Conservation (phyloP, 2,888 invertebrate species). For the Eristalis pertinax region DNA sequence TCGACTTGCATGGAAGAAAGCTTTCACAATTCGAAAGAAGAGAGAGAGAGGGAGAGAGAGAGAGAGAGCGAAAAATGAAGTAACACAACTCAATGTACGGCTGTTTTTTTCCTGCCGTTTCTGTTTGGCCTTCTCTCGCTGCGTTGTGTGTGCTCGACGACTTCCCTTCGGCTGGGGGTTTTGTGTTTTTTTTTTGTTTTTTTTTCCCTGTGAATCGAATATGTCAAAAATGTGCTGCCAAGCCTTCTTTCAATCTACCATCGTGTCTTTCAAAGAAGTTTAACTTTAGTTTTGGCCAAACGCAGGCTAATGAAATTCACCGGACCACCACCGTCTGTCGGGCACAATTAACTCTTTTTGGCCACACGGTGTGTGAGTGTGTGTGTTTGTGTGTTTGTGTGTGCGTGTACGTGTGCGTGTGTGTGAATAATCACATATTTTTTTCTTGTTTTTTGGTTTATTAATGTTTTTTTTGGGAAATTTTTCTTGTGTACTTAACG, state of each 20-base stretch:
- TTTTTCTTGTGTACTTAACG: neutral
- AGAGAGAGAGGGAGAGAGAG: too few species aligned
- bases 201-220: conserved; percentile 23
- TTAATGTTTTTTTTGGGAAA: neutral
- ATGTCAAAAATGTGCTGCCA: conserved; percentile 53
- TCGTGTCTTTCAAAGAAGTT: conserved; percentile 11
- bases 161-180: too few species aligned
- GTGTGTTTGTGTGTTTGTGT: too few species aligned
- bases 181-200: neutral
- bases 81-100: too few species aligned
- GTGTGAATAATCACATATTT: neutral
- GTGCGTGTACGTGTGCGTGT: too few species aligned
- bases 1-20: conserved; percentile 10
- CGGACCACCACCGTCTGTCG: conserved; percentile 18
- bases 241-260: conserved; percentile 45
- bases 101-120: neutral
- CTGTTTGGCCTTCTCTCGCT: neutral
- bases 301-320: conserved; percentile 18
- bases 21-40: neutral
- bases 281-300: conserved; percentile 29
- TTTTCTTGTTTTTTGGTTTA: neutral
- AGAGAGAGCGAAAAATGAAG: too few species aligned
- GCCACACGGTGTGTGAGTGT: too few species aligned
- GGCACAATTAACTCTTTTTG: neutral
- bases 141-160: neutral